These are phyloP conservation scores for Brenthis hecate DNA, from an alignment of 2,888 invertebrate genomes.

Conservation along the genomic window DNA sequence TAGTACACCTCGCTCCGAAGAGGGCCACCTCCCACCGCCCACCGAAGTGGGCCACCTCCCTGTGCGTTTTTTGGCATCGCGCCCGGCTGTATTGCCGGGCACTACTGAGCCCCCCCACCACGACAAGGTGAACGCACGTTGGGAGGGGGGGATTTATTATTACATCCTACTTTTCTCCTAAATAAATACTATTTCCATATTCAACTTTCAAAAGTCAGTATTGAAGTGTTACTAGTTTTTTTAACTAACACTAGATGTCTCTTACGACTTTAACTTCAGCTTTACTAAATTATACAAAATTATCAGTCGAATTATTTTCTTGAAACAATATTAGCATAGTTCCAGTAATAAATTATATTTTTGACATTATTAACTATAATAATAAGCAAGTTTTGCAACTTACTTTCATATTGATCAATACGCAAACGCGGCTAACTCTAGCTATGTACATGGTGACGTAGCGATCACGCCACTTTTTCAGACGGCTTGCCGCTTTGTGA, in stretches of 20 bases:
- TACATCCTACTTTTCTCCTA: background rate
- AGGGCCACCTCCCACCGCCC: no score
- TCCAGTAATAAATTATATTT: background rate
- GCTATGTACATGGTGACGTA: slow-evolving; percentile 63
- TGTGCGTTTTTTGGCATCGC: no score
- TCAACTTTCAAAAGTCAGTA: background rate
- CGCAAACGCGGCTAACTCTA: slow-evolving; percentile 39
- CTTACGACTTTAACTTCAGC: background rate
- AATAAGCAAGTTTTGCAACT: background rate
- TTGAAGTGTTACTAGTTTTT: background rate
- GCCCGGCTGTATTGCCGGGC: no score
- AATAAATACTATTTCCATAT: background rate
- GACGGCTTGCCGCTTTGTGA: slow-evolving; percentile 56
- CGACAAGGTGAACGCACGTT: no score
- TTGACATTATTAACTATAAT: background rate
- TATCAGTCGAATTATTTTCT: background rate
- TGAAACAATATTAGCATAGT: no score
- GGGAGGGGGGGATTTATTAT: no score
- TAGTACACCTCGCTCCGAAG: no score
- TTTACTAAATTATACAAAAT: background rate
- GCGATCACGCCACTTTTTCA: slow-evolving; percentile 79
- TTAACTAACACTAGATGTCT: slow-evolving; percentile 15
- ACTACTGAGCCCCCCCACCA: no score
- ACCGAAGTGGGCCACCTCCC: no score
- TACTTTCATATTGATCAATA: slow-evolving; percentile 44